Evolutionary conservation across 2,113 vertebrate genomes (phyloP), one percentile per base, ranked within the genome.

Genomic region (Odocoileus hemionus): DNA sequence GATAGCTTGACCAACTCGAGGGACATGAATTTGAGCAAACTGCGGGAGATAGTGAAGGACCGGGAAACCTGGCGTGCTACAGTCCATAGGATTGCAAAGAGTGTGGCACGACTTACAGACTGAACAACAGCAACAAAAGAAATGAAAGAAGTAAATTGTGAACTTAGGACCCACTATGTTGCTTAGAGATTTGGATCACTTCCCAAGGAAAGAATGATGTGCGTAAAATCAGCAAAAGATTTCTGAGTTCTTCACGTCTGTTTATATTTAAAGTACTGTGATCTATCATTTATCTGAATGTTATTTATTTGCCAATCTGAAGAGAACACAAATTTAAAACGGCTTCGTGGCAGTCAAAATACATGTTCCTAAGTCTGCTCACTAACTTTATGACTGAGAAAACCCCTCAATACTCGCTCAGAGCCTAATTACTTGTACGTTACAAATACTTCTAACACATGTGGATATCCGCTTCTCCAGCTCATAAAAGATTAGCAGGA

Each of bases 381-480:
- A 11, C 64, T 85, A 74, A 87, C n/a, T 95, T 90, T 47, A 21
- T 83, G 25, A 39, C 23, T 30, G 36, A 84, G 52, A 94, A 61
- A 84, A 26, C 11, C 21, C 28, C 57, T 93, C 5, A 3, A 0
- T 50, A 5, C 67, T 94, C 92, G 80, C 16, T 50, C 43, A 86
- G 67, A 61, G 14, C 70, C 82, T 60, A 21, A 28, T 96, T 76
- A 64, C 70, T 83, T 58, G 57, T 52, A 74, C 0, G 13, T 93
- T 83, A 78, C 90, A 97, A 90, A 96, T 47, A 91, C n/a, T 96
- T 90, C 15, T 91, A 78, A 93, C 45, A 61, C 61, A 70, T 64
- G 23, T 9, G 36, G 50, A 57, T 93, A 28, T 89, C 92, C 91
- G 86, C 30, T 43, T 87, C 79, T n/a, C 57, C 47, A 36, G 21